A percentile compares a stretch with the other conserved stretches of the same genome.
Evolutionary conservation across 2,113 vertebrate species (phyloP).

Genomic region (Clarias batrachus): DNA sequence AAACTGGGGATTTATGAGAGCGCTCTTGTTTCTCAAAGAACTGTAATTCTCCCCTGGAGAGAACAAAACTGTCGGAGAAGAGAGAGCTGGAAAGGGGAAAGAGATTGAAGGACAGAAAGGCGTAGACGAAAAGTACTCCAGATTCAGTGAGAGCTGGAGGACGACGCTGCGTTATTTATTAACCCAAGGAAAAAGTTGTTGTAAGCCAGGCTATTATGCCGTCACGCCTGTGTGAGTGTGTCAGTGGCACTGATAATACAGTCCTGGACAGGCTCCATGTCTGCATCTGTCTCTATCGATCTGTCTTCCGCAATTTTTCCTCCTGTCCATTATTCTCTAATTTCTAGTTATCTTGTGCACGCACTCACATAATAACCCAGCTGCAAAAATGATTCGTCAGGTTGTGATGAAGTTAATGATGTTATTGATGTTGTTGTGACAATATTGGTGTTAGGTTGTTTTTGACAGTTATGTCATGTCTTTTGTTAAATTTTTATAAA

Average conservation of each 20-base stretch:
- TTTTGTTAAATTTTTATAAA: too few species aligned
- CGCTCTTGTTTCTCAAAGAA: conserved; percentile 54
- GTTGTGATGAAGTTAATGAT: too few species aligned
- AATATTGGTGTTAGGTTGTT: too few species aligned
- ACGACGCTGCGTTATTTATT: conserved; percentile 59
- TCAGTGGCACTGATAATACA: conserved; percentile 26
- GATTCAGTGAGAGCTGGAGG: conserved; percentile 52
- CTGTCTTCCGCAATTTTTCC: conserved; percentile 18
- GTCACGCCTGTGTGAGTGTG: conserved; percentile 30
- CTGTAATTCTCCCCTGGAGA: conserved; percentile 59
- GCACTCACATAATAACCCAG: not conserved
- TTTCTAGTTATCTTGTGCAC: not conserved
- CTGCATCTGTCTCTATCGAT: conserved; percentile 22
- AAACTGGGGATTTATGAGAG: conserved; percentile 64
- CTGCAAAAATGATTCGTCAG: too few species aligned
- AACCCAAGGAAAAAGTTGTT: conserved; percentile 63
- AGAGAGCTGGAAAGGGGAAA: conserved; percentile 6
- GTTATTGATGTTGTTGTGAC: too few species aligned
- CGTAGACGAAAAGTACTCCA: conserved; percentile 63
- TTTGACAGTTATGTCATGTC: too few species aligned
- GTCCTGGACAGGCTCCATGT: conserved; percentile 24
- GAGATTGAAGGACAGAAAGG: conserved; percentile 21
- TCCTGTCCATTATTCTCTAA: not conserved
- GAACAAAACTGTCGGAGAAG: conserved; percentile 53
- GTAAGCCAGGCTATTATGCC: conserved; percentile 52